Evolutionary conservation across 2,888 invertebrate species (phyloP).

Genomic region (Latheticus oryzae): DNA sequence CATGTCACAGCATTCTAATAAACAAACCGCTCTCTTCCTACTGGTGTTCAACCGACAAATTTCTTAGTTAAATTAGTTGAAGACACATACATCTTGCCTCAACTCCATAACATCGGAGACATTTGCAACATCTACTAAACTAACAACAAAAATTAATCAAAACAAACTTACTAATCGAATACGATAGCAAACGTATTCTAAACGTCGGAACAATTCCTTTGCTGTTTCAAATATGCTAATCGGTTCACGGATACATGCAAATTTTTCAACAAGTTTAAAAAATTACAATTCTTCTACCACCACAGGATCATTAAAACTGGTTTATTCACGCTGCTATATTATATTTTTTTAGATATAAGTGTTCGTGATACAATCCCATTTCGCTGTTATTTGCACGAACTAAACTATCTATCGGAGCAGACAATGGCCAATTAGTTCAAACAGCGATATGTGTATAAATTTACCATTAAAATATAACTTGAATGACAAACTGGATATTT

Average conservation of each 20-base stretch:
- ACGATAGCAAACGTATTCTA: constrained; percentile 4
- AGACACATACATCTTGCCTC: constrained; percentile 27
- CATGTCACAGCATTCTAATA: constrained; percentile 36
- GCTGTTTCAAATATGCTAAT: constrained; percentile 1
- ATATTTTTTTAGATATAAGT: constrained; percentile 1
- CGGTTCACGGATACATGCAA: not conserved
- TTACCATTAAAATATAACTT: too few species aligned
- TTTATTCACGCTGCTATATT: constrained; percentile 1
- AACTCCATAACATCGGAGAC: constrained; percentile 33
- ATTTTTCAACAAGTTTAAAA: constrained; percentile 5
- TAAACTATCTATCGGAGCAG: constrained; percentile 8
- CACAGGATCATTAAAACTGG: not conserved
- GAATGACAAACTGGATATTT: too few species aligned
- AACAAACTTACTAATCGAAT: constrained; percentile 30
- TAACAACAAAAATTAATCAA: constrained; percentile 37
- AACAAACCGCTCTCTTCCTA: constrained; percentile 33
- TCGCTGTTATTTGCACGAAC: constrained; percentile 4
- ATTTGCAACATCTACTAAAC: constrained; percentile 28
- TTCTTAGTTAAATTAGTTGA: constrained; percentile 39
- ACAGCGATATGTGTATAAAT: constrained; percentile 1
- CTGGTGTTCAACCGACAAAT: constrained; percentile 29
- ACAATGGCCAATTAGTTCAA: constrained; percentile 8
- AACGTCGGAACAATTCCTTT: constrained; percentile 2
- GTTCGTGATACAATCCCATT: constrained; percentile 10
- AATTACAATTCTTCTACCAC: not conserved